Base-by-base conservation (phyloP, 2,113 vertebrate genomes). In the Hyaena hyaena region DNA sequence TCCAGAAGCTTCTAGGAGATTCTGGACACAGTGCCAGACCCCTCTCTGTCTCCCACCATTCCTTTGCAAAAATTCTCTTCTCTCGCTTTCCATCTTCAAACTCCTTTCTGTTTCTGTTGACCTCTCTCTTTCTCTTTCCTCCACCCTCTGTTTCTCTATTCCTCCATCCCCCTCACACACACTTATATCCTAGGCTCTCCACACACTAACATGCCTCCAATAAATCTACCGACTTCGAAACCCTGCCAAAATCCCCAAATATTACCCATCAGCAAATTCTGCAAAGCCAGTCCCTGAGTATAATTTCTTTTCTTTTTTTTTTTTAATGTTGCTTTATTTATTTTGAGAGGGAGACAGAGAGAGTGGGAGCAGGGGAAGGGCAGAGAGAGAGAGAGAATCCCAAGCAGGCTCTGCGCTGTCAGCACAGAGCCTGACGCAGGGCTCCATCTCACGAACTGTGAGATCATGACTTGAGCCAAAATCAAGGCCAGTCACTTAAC, bases 1-100 rank as follows among this genome's bases (percentile, higher is more conserved):
- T 95, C 77, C 61, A 89, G 95, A 97, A 97, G 10, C 79, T 86
- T 91, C 66, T 65, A 95, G 55, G 33, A 92, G 81, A 50, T 95
- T 85, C 53, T 94, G 43, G 50, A 76, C n/a, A 55, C 2, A 33
- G 39, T 86, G 24, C 19, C 93, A 39, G 55, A 71, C 1, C 7
- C 4, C 17, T 96, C 35, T 19, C 43, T 86, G 50, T 80, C 68
- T 96, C 65, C 95, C 68, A 95, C 43, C 31, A 88, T 63, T 17
- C 15, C 53, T 35, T 89, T 39, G 93, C 45, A 96, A 90, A 94
- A 82, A 76, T 66, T 53, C n/a, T 61, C 53, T 89, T 94, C 23
- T 96, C 63, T 92, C 81, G 48, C 31, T 95, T 89, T 95, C 80
- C 7, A 39, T 82, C n/a, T 16, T 86, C 31, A 83, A 19, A 45